These are phyloP conservation scores for Machimus atricapillus DNA, from an alignment of 2,888 invertebrate species.

Conservation along the genomic window DNA sequence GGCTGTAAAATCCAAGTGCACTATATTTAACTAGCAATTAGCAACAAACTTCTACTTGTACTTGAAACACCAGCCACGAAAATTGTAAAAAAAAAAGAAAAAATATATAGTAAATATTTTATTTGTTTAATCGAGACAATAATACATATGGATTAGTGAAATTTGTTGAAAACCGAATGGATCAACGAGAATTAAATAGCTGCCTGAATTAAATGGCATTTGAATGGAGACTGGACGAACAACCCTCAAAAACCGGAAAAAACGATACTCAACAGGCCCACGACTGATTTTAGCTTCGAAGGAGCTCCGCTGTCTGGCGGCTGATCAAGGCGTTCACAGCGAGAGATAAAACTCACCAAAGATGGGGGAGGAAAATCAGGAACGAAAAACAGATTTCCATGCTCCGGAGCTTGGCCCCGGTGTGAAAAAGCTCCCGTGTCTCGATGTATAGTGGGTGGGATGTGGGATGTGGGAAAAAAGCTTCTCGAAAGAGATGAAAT, in stretches of 20 bases:
- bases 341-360: background rate
- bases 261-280: slow-evolving; percentile 16
- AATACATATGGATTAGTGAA: slow-evolving; percentile 11
- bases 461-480: background rate
- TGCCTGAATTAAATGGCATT: slow-evolving; percentile 32
- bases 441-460: background rate
- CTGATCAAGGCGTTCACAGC: background rate
- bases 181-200: background rate
- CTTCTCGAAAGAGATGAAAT: background rate
- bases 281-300: background rate
- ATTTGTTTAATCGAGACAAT: background rate
- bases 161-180: slow-evolving; percentile 6
- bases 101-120: no score
- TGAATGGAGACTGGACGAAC: slow-evolving; percentile 39
- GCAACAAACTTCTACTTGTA: background rate
- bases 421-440: background rate
- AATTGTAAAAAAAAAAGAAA: background rate
- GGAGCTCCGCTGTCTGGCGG: background rate
- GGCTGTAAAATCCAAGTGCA: background rate
- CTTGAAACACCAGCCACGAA: background rate
- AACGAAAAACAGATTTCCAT: background rate
- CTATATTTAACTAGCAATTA: background rate
- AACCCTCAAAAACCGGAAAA: slow-evolving; percentile 1
- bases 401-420: background rate
- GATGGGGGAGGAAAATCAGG: slow-evolving; percentile 10